These are phyloP conservation scores for Hesperophylax magnus DNA, from an alignment of 1,140 invertebrate genomes.

Conservation along the genomic window DNA sequence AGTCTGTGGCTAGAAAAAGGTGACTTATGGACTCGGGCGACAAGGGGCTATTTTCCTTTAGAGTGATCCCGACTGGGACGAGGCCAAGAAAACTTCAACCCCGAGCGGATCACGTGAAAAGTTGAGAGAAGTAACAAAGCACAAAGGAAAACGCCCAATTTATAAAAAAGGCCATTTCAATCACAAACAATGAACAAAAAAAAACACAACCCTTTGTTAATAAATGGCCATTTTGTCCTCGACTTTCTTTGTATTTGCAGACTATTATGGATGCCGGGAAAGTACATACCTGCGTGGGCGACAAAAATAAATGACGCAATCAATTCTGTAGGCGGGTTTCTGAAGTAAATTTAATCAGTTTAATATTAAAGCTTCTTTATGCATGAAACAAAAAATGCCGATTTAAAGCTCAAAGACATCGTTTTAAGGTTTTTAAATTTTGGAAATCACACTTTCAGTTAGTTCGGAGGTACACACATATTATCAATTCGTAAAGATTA, in stretches of 20 bases:
- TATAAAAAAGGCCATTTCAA: background rate
- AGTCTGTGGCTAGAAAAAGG: conserved; percentile 36
- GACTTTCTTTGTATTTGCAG: too few relatives aligned
- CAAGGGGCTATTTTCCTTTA: conserved; percentile 45
- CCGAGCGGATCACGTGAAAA: background rate
- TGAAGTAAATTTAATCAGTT: conserved; percentile 7
- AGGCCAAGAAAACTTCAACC: conserved; percentile 20
- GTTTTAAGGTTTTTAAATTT: too few relatives aligned
- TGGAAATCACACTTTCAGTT: too few relatives aligned
- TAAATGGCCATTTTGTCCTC: too few relatives aligned
- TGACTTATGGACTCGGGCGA: conserved; percentile 46
- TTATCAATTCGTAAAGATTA: too few relatives aligned
- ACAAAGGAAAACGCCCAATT: background rate
- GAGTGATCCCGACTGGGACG: background rate
- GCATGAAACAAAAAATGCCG: background rate
- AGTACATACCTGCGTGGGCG: background rate
- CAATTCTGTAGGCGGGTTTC: conserved; percentile 1
- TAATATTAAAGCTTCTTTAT: background rate
- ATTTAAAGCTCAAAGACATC: conserved; percentile 1
- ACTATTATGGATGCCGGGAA: too few relatives aligned
- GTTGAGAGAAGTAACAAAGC: background rate
- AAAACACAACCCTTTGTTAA: too few relatives aligned
- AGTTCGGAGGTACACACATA: too few relatives aligned
- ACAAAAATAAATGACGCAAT: conserved; percentile 31
- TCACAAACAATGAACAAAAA: too few relatives aligned